Percentiles rank a stretch among this genome's conserved stretches.
Evolutionary conservation across 2,888 invertebrate genomes (phyloP).

Genomic region (Stenodema calcarata): DNA sequence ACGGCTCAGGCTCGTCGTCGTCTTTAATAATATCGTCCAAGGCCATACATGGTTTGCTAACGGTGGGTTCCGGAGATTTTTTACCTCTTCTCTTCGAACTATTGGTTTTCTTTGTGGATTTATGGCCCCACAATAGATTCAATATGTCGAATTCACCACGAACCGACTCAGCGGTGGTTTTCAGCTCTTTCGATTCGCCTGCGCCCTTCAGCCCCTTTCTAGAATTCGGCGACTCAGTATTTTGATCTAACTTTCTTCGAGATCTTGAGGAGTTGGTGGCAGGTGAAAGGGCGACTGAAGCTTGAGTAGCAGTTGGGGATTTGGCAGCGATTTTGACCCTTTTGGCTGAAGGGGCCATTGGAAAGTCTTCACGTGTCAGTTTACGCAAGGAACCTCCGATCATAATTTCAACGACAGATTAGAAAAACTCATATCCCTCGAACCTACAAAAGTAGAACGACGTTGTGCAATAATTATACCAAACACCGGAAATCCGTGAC

Average conservation of each 20-base stretch:
- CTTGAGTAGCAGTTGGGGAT: not conserved
- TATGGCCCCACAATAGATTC: not conserved
- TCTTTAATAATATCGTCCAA: not conserved
- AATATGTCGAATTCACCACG: not conserved
- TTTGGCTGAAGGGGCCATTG: not conserved
- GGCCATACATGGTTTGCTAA: not conserved
- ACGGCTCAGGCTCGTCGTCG: not conserved
- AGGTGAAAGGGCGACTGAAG: not conserved
- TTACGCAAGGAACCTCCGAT: not conserved
- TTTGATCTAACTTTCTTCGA: not conserved
- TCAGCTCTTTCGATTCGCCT: not conserved
- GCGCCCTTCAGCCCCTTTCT: not conserved
- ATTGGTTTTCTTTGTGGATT: not conserved
- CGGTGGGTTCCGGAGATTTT: not conserved
- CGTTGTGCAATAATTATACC: too few relatives aligned
- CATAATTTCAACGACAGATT: not conserved
- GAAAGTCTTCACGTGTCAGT: not conserved
- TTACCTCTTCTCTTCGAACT: not conserved
- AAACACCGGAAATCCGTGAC: too few relatives aligned
- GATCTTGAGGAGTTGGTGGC: not conserved
- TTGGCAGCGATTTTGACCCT: not conserved
- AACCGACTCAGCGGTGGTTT: not conserved
- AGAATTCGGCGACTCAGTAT: not conserved
- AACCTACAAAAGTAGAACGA: too few relatives aligned
- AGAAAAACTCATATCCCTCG: too few relatives aligned